Base-by-base conservation (phyloP, 53 echinoderm and acorn worm species). In the Patiria pectinifera region DNA sequence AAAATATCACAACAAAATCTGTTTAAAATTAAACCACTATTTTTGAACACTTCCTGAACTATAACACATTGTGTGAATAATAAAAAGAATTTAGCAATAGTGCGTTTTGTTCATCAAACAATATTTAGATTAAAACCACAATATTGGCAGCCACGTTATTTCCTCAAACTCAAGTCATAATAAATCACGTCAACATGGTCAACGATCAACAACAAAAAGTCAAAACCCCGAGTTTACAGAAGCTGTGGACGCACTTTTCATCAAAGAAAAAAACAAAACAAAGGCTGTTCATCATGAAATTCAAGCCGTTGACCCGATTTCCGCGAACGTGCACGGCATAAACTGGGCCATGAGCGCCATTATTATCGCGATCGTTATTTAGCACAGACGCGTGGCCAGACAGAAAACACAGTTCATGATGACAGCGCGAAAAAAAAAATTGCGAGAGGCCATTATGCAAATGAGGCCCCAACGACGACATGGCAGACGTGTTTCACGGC, bases 401-500 rank as follows among this genome's bases (percentile, higher is more conserved):
- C 61, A 25, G 14, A 13, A 49, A 24, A 22, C 43, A 70, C 45
- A 4, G 23, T 10, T 23, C 86, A 53, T 9, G 25, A 66, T 45
- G 48, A 71, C 86, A 86, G 70, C 22, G 48, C 71, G 24, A 71
- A 85, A 18, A 47, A 2, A 46, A 48, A 86, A 10, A 47, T 46
- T 23, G 43, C 66, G 85, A 47, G 45, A 86, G 86, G 86, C 63
- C 69, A 87, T 87, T 93, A 93, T 93, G 93, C 93, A 93, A 93
- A 93, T 93, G 82, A 87, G 82, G 71, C 61, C 80, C 16, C 59
- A 49, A 60, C 78, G 44, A 78, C 85, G 82, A 59, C 82, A 25
- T 76, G 76, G 26, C 76, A 76, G 24, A 87, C 60, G 23, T 59
- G 59, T 53, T 21, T 3, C 76, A 59, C 76, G 49, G 15, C 69